Evolutionary conservation across 1,140 invertebrate species (phyloP).

Genomic region (Scylla paramamosain): DNA sequence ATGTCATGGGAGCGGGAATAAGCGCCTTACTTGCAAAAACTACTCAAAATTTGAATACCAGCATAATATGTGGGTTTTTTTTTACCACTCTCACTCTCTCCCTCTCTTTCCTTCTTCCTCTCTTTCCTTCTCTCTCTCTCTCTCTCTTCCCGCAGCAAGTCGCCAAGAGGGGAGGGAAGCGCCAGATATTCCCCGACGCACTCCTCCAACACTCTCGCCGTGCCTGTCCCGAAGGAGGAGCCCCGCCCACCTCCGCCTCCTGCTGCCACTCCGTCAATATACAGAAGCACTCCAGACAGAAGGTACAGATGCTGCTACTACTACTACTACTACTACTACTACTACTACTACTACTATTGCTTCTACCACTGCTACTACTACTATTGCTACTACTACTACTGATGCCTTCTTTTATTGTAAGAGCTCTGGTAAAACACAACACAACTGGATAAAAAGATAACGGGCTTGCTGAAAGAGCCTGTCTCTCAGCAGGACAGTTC

Average conservation of each 20-base stretch:
- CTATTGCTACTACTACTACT: neutral
- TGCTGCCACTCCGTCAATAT: neutral
- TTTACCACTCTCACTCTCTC: neutral
- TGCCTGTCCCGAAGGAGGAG: neutral
- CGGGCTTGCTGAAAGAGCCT: no score
- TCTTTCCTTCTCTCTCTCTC: neutral
- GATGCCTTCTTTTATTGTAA: neutral
- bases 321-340: neutral
- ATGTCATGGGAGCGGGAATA: no score
- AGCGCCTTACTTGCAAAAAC: no score
- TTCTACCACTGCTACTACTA: neutral
- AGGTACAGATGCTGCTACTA: conserved; percentile 12
- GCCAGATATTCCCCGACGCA: neutral
- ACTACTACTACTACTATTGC: conserved; percentile 2
- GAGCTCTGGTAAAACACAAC: no score
- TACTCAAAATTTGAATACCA: no score
- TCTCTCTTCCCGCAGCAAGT: neutral
- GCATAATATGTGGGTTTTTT: neutral
- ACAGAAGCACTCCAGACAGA: conserved; percentile 42
- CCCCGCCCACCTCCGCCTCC: neutral
- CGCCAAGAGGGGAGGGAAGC: neutral
- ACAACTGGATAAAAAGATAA: no score
- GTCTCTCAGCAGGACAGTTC: no score
- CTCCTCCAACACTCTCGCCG: conserved; percentile 18
- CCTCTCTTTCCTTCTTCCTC: neutral